Evolutionary conservation across 2,888 invertebrate species (phyloP).

Genomic region (Cephonodes hylas): DNA sequence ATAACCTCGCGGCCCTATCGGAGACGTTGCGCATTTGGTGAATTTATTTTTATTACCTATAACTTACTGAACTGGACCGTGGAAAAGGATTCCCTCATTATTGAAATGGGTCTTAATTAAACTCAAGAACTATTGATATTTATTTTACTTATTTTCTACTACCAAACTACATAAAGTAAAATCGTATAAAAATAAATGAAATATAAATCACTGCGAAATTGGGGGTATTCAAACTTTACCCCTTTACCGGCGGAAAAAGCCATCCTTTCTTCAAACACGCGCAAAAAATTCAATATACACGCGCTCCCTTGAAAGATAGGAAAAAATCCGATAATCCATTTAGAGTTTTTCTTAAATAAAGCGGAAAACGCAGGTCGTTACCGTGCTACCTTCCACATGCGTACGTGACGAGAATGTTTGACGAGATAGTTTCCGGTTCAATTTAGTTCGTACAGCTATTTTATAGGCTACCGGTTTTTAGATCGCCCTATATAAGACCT

Average conservation of each 20-base stretch:
- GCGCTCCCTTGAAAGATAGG: neutral
- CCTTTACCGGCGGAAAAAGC: neutral
- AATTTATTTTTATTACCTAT: no score
- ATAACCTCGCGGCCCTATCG: no score
- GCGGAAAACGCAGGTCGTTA: slow-evolving; percentile 40
- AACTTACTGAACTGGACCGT: no score
- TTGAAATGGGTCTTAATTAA: no score
- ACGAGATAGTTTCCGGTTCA: slow-evolving; percentile 44
- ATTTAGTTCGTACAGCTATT: slow-evolving; percentile 47
- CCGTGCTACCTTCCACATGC: slow-evolving; percentile 34
- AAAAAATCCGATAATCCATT: slow-evolving; percentile 27
- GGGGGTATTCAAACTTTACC: neutral
- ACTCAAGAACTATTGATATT: no score
- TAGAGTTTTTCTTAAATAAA: slow-evolving; percentile 36
- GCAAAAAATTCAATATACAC: slow-evolving; percentile 6
- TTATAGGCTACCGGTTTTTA: slow-evolving; percentile 36
- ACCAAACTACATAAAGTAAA: no score
- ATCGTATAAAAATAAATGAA: no score
- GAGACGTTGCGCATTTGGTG: no score
- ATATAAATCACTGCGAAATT: neutral
- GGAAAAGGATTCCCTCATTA: no score
- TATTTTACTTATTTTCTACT: no score
- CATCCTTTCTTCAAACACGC: neutral
- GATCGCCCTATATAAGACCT: slow-evolving; percentile 25
- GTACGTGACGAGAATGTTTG: slow-evolving; percentile 54